Conservation (phyloP, 1,140 invertebrate genomes). For the Meloidogyne chitwoodi region DNA sequence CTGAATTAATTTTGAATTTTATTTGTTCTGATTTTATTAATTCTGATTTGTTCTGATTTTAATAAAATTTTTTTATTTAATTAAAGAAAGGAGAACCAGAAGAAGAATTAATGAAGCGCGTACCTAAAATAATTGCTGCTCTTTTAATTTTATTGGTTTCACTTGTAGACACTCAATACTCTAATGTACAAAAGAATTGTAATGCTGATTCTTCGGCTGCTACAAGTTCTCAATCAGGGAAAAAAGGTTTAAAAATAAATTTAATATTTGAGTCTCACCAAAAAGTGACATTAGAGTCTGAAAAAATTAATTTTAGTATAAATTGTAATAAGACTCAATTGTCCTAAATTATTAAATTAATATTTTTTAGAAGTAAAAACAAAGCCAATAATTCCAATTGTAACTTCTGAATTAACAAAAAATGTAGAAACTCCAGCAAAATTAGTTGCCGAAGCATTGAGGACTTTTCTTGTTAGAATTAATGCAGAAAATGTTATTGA, state of each 20-base stretch:
- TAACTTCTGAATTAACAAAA: constrained; percentile 50
- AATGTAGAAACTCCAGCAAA: constrained; percentile 41
- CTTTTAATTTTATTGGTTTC: constrained; percentile 37
- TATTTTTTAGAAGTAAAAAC: neutral
- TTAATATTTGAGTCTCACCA: neutral
- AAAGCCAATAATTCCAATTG: constrained; percentile 27
- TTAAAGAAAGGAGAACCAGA: constrained; percentile 53
- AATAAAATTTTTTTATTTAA: neutral
- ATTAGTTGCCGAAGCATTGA: constrained; percentile 39
- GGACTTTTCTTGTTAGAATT: constrained; percentile 38
- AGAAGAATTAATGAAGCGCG: constrained; percentile 39
- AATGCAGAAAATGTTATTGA: constrained; percentile 47
- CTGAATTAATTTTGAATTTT: neutral
- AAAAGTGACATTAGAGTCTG: neutral
- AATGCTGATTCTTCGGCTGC: constrained; percentile 1
- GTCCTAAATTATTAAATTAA: no score
- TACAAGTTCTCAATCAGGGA: neutral
- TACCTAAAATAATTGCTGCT: constrained; percentile 44
- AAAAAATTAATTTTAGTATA: neutral
- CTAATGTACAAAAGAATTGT: constrained; percentile 30
- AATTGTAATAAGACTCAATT: neutral
- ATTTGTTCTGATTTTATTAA: neutral
- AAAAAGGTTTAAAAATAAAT: neutral
- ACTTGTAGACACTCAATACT: constrained; percentile 53
- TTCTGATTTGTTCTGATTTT: neutral